Conservation (phyloP, 37 sponge, comb jelly and placozoan genomes). For the Sycon ciliatum region DNA sequence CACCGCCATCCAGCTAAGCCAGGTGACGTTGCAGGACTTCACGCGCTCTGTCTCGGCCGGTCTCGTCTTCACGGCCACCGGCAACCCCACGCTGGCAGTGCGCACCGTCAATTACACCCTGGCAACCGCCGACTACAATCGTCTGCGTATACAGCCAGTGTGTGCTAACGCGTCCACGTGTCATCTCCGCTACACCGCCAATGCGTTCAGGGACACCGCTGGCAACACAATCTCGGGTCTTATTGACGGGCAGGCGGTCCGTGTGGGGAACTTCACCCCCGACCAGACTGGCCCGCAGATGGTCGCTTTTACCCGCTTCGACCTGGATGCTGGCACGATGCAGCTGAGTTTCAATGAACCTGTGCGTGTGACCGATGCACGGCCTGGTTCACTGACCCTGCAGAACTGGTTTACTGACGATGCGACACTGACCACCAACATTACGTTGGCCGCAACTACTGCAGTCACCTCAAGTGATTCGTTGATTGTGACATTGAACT, state of each 20-base stretch:
- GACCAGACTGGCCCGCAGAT: constrained; percentile 55
- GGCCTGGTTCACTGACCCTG: neutral
- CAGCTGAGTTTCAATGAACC: constrained; percentile 70
- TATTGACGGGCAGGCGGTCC: neutral
- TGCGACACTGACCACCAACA: constrained; percentile 34
- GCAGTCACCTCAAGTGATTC: constrained; percentile 32
- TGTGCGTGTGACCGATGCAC: neutral
- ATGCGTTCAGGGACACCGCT: constrained; percentile 2
- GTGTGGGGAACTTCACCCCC: constrained; percentile 24
- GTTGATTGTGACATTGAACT: constrained; percentile 19
- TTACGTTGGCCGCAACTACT: no score
- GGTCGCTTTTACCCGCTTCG: constrained; percentile 19
- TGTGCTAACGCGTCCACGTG: neutral
- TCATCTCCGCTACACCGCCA: neutral
- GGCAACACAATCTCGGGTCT: neutral
- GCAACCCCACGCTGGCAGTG: neutral
- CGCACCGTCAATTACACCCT: neutral
- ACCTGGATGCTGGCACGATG: constrained; percentile 61
- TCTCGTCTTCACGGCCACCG: neutral
- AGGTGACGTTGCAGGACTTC: constrained; percentile 8
- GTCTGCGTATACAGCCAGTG: neutral
- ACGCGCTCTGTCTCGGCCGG: neutral
- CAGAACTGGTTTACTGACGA: neutral
- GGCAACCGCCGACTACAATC: neutral
- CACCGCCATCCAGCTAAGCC: neutral